Evolutionary conservation across 2,888 invertebrate species (phyloP), one percentile per base, ranked within the genome.

Genomic region (Lutraria lutraria): DNA sequence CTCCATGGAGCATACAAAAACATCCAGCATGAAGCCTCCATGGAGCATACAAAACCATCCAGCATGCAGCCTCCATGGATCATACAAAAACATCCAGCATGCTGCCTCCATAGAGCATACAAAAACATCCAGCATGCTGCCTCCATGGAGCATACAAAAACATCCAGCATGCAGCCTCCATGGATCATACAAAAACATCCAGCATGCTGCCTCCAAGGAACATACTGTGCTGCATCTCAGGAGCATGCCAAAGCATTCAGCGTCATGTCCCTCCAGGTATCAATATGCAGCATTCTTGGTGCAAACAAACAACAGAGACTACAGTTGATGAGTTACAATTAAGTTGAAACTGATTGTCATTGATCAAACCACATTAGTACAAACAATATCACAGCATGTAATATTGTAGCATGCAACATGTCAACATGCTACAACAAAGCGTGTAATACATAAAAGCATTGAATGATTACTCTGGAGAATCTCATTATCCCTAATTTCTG

Each of bases 401-500:
- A 56, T 13, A 56, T 4, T 12, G 56, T 8, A 56, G 56, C 56
- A 56, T 56, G 56, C 56, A 15, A 56, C 56, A 56, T 8, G 56
- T 56, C 21, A 60, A 60, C 60, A 60, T 60, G 63, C 63, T 68
- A 68, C n/a, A 68, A 12, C 63, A n/a, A n/a, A 25, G 25, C 63
- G 25, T 68, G 29, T 89, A 89, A 89, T 86, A 86, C 83, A 86
- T 89, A 83, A 56, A 81, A 76, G 86, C 84, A 83, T 76, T 29
- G 81, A 86, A 83, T 85, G 85, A 89, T 89, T 83, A 87, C 88
- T 76, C 80, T 76, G 68, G 43, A 79, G 81, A 83, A 87, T 90
- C 87, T 87, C 88, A 90, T 90, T 90, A 88, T 86, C 72, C 83
- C 84, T 88, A 86, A 90, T 88, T 88, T 86, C 84, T 84, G 86